These are phyloP conservation scores for Phengaris alcon DNA, from an alignment of 2,888 invertebrate genomes.

Conservation along the genomic window DNA sequence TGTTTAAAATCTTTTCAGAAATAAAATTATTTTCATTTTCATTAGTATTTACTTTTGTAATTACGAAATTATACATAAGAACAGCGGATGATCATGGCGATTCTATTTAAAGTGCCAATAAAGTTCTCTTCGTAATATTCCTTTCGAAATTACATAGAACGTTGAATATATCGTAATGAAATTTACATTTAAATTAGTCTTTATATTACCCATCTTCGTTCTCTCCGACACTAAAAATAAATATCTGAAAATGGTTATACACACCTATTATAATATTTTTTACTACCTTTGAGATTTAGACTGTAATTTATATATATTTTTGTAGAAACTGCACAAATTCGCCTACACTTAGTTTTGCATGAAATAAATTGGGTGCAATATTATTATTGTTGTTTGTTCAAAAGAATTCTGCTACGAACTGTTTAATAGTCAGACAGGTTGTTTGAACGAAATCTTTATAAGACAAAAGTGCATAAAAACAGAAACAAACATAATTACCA, in stretches of 20 bases:
- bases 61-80: neutral
- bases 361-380: too few relatives aligned
- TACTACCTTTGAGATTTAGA: neutral
- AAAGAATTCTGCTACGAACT: too few relatives aligned
- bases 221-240: neutral
- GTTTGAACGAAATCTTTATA: neutral
- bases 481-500: neutral
- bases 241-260: neutral
- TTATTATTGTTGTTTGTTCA: too few relatives aligned
- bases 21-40: too few relatives aligned
- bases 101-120: neutral
- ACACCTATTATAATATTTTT: neutral
- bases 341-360: too few relatives aligned
- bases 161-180: slow-evolving; percentile 5
- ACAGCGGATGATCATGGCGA: neutral
- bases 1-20: too few relatives aligned
- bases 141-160: neutral
- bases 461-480: neutral
- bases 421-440: too few relatives aligned
- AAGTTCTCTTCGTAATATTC: slow-evolving; percentile 4
- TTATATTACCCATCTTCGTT: slow-evolving; percentile 7
- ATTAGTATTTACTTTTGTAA: too few relatives aligned
- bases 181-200: slow-evolving; percentile 17
- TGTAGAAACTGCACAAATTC: neutral
- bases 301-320: neutral